These are phyloP conservation scores for Nebria brevicollis DNA, from an alignment of 2,888 invertebrate genomes.

Conservation along the genomic window DNA sequence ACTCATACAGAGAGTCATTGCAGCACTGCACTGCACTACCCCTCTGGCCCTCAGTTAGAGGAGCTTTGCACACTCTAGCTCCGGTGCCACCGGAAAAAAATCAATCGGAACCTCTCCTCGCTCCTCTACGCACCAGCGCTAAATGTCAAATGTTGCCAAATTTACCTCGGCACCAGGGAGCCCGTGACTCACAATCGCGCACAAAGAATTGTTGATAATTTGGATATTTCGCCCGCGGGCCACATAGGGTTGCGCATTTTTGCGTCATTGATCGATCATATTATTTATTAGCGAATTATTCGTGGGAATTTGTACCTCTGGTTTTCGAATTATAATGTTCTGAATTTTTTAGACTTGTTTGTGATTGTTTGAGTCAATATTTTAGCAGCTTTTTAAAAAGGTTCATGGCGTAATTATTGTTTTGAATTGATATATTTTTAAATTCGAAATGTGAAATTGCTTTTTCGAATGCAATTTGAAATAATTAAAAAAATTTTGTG, in stretches of 20 bases:
- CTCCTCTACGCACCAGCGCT: constrained; percentile 51
- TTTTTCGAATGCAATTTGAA: neutral
- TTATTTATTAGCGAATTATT: neutral
- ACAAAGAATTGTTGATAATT: too few relatives aligned
- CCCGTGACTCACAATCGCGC: neutral
- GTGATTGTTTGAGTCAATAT: neutral
- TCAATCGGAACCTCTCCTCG: constrained; percentile 3
- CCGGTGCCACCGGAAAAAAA: constrained; percentile 10
- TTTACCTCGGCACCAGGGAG: constrained; percentile 50
- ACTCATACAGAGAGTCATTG: constrained; percentile 56
- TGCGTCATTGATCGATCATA: neutral
- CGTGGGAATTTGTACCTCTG: neutral
- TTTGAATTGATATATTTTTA: neutral
- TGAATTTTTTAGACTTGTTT: neutral
- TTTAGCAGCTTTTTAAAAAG: neutral
- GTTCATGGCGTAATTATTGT: neutral
- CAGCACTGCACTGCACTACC: constrained; percentile 51
- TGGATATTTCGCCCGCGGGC: neutral
- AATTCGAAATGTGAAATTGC: neutral
- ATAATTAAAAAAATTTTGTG: neutral
- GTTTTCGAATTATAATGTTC: neutral
- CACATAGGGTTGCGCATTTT: neutral
- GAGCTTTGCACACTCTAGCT: neutral
- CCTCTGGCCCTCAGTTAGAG: neutral
- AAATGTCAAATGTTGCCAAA: constrained; percentile 63